Evolutionary conservation across 1,140 invertebrate genomes (phyloP).

Genomic region (Aphelinus atriplicis): DNA sequence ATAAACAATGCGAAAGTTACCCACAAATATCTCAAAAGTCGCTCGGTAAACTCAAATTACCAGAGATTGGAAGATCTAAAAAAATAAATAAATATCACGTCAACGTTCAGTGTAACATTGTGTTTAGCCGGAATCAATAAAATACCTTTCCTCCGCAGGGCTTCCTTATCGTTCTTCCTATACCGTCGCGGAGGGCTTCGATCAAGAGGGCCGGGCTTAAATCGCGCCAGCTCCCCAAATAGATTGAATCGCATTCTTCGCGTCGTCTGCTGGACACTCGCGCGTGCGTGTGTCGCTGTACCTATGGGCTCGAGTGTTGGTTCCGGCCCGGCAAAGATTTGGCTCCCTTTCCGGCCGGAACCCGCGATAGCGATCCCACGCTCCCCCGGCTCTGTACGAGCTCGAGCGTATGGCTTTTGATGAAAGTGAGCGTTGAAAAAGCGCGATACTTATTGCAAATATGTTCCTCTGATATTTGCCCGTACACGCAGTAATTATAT

Average conservation of each 20-base stretch:
- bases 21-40: too few species aligned
- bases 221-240: conserved; percentile 19
- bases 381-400: not conserved
- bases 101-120: too few species aligned
- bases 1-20: too few species aligned
- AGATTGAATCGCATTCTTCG: conserved; percentile 31
- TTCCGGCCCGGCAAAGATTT: conserved; percentile 39
- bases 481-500: too few species aligned
- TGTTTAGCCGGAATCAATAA: too few species aligned
- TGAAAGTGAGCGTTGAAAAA: too few species aligned
- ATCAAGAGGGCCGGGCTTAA: conserved; percentile 2
- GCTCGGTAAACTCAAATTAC: too few species aligned
- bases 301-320: conserved; percentile 2
- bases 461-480: too few species aligned
- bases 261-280: not conserved
- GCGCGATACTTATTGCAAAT: too few species aligned
- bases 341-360: conserved; percentile 52
- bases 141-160: too few species aligned
- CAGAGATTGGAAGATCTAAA: too few species aligned
- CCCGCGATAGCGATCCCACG: conserved; percentile 49
- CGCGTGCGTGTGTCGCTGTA: not conserved
- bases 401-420: conserved; percentile 3
- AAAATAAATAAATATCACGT: too few species aligned
- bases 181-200: not conserved
- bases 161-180: conserved; percentile 23